Evolutionary conservation across 2,888 invertebrate genomes (phyloP).

Genomic region (Netelia fuscicornis): DNA sequence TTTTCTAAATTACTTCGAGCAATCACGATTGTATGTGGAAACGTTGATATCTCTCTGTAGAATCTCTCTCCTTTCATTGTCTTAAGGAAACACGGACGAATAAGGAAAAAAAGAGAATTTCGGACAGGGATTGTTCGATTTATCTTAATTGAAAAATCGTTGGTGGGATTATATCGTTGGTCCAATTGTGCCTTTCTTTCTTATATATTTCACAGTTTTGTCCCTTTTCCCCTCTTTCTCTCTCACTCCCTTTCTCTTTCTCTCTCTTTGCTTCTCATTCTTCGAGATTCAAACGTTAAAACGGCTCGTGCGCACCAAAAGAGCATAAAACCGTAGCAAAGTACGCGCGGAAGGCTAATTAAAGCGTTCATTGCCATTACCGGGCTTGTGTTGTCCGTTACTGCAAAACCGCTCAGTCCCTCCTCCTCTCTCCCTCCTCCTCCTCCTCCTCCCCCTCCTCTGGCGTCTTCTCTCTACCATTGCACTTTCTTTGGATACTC

Average conservation of each 20-base stretch:
- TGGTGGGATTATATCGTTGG: conserved; percentile 53
- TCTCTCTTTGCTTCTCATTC: conserved; percentile 62
- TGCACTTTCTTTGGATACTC: conserved; percentile 44
- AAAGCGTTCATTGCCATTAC: conserved; percentile 64
- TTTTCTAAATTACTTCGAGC: background rate
- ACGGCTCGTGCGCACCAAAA: conserved; percentile 34
- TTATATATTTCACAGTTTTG: conserved; percentile 15
- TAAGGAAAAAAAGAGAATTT: background rate
- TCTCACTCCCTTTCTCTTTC: conserved; percentile 47
- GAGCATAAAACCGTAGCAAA: conserved; percentile 60
- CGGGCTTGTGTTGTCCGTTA: conserved; percentile 43
- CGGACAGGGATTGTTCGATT: conserved; percentile 41
- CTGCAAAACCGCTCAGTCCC: conserved; percentile 33
- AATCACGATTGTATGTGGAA: background rate
- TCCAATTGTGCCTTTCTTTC: conserved; percentile 47
- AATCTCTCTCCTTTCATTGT: background rate
- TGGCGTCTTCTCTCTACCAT: conserved; percentile 57
- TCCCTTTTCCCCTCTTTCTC: conserved; percentile 60
- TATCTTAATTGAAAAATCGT: conserved; percentile 55
- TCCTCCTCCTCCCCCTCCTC: conserved; percentile 18
- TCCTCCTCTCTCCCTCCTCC: conserved; percentile 22
- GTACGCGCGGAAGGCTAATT: conserved; percentile 63
- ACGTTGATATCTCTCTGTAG: background rate
- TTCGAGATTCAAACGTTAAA: conserved; percentile 57
- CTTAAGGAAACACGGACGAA: background rate